A percentile compares a stretch with the other conserved stretches of the same genome.
Evolutionary conservation across 2,888 invertebrate species (phyloP).

Genomic region (Junonia oenone): DNA sequence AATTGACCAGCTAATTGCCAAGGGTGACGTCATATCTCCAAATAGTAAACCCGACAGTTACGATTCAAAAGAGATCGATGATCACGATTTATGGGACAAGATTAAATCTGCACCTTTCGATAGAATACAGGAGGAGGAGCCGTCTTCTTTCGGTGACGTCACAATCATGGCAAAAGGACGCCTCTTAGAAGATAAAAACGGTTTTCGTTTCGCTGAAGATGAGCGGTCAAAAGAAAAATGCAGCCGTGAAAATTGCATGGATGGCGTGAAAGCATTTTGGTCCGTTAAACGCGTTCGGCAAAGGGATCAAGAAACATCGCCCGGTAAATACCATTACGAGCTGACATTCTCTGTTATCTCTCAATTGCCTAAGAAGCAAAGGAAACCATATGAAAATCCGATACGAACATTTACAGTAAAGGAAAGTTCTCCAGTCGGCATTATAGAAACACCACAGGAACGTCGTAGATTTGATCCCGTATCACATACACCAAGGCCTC

Average conservation of each 20-base stretch:
- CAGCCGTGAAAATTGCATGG: slow-evolving; percentile 65
- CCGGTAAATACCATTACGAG: slow-evolving; percentile 79
- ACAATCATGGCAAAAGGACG: slow-evolving; percentile 83
- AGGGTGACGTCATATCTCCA: slow-evolving; percentile 46
- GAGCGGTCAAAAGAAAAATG: slow-evolving; percentile 52
- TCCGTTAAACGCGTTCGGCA: slow-evolving; percentile 84
- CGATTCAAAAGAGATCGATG: slow-evolving; percentile 54
- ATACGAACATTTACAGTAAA: slow-evolving; percentile 83
- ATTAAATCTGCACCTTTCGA: slow-evolving; percentile 70
- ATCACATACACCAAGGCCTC: slow-evolving; percentile 40
- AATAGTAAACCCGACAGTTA: slow-evolving; percentile 43
- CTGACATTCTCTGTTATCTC: slow-evolving; percentile 82
- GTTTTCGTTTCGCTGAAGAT: slow-evolving; percentile 79
- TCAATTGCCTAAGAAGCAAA: slow-evolving; percentile 69
- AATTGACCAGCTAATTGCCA: slow-evolving; percentile 70
- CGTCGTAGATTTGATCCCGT: slow-evolving; percentile 32
- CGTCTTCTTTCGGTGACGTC: slow-evolving; percentile 81
- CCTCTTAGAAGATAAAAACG: slow-evolving; percentile 71
- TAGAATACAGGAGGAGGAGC: slow-evolving; percentile 54
- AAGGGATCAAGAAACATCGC: slow-evolving; percentile 67
- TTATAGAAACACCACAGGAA: slow-evolving; percentile 38
- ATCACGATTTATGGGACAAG: slow-evolving; percentile 71
- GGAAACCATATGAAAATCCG: slow-evolving; percentile 72
- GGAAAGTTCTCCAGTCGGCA: slow-evolving; percentile 61
- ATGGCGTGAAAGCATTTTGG: slow-evolving; percentile 82